Evolutionary conservation across 2,888 invertebrate species (phyloP), one percentile per base, ranked within the genome.

Genomic region (Caenorhabditis wallacei): DNA sequence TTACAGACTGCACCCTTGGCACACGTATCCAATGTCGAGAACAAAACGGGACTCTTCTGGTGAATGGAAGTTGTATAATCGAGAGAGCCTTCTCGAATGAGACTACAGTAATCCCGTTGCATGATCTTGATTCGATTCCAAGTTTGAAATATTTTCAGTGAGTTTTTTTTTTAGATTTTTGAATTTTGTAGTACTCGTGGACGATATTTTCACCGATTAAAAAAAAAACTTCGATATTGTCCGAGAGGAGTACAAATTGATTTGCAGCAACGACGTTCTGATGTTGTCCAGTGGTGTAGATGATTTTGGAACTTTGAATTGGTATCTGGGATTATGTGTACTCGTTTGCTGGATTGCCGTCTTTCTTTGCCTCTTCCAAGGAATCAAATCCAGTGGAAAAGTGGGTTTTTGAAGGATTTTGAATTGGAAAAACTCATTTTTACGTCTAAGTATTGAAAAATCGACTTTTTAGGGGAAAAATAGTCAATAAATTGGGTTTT

Each of bases 351-450:
- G 96, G 96, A 91, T 94, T 70, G 95, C 95, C 85, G 95, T 95
- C 24, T 95, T 95, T 90, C 93, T 95, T 56, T 95, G 95, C 89
- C 94, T 95, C 53, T 95, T 95, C 92, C 95, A 95, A 93, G 95
- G 95, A 37, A 95, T 95, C 13, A 95, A 95, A 92, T 95, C 95
- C 80, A 95, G 95, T 22, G 95, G 95, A 88, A 95, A 95, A 93
- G 93, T 30, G 30, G 30, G 30, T 30, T 30, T 30, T 30, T 30
- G n/a, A n/a, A n/a, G n/a, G n/a, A n/a, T n/a, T n/a, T n/a, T 93
- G 81, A 24, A 63, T 13, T 37, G 11, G 30, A 20, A 43, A 43
- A 43, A 43, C 40, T 40, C 11, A 40, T 13, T n/a, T n/a, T n/a
- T n/a, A n/a, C n/a, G n/a, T n/a, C n/a, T n/a, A 40, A 40, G 11